These are phyloP conservation scores for Scartelaos histophorus DNA, from an alignment of 2,113 vertebrate species.

Conservation along the genomic window DNA sequence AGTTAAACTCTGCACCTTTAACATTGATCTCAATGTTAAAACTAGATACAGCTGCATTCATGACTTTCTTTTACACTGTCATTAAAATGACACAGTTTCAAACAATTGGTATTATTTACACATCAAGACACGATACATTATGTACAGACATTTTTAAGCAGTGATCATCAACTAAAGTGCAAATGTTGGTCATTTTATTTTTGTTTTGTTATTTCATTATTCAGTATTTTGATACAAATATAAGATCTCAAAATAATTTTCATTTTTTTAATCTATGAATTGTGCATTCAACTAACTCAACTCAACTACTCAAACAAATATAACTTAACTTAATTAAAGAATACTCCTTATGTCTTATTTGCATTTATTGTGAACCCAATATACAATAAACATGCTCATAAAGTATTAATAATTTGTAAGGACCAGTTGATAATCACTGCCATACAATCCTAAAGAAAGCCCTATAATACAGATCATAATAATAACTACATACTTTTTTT, in stretches of 20 bases:
- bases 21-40: not conserved
- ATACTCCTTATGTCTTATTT: not conserved
- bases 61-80: not conserved
- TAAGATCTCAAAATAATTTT: too few species aligned
- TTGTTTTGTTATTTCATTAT: not conserved
- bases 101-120: not conserved
- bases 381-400: not conserved
- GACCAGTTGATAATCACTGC: not conserved
- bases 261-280: too few species aligned
- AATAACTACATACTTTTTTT: not conserved
- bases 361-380: not conserved
- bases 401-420: not conserved
- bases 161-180: not conserved
- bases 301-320: too few species aligned
- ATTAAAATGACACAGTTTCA: not conserved
- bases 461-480: not conserved
- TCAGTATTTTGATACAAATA: too few species aligned
- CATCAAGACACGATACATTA: not conserved
- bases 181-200: not conserved
- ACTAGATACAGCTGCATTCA: not conserved
- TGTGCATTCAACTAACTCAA: too few species aligned
- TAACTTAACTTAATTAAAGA: too few species aligned
- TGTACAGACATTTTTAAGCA: not conserved
- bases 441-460: conserved; percentile 1
- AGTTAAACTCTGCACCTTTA: not conserved